phyloP scores from a whole-genome alignment of 2,113 vertebrate genomes.

The Salvelinus fontinalis region DNA sequence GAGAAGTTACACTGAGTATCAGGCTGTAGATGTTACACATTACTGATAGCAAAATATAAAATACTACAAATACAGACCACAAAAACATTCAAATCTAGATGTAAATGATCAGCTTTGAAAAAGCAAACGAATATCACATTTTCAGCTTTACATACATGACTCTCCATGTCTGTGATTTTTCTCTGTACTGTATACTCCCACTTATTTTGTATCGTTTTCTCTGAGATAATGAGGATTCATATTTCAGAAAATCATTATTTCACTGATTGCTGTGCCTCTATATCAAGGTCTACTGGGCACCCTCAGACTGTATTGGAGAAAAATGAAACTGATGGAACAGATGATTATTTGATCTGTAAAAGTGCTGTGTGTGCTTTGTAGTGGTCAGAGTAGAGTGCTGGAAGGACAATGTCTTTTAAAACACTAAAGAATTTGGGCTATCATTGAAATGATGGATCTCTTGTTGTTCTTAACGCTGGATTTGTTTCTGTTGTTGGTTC shows the following conservation, averaged over 20 bases:
- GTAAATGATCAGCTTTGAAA: no score
- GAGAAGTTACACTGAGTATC: background rate
- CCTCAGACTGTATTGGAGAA: conserved; percentile 26
- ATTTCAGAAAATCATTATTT: conserved; percentile 60
- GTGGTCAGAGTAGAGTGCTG: conserved; percentile 11
- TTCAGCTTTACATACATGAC: no score
- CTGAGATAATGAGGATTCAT: conserved; percentile 55
- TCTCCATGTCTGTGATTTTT: no score
- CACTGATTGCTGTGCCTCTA: conserved; percentile 51
- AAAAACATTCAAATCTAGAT: no score
- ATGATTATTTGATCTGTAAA: conserved; percentile 70
- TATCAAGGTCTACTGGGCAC: conserved; percentile 55
- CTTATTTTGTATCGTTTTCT: conserved; percentile 5
- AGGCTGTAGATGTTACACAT: background rate
- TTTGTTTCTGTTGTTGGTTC: no score
- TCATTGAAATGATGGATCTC: no score
- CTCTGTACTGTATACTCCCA: background rate
- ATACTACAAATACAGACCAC: no score
- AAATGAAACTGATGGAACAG: conserved; percentile 62
- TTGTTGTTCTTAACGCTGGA: no score
- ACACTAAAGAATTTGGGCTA: no score
- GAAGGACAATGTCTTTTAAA: no score
- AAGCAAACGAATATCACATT: no score
- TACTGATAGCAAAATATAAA: no score
- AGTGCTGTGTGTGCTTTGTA: conserved; percentile 67